Percentiles rank a stretch among this genome's conserved stretches.
These are phyloP conservation scores for Drosophila monieri DNA, from an alignment of 2,888 invertebrate genomes.

Conservation along the genomic window DNA sequence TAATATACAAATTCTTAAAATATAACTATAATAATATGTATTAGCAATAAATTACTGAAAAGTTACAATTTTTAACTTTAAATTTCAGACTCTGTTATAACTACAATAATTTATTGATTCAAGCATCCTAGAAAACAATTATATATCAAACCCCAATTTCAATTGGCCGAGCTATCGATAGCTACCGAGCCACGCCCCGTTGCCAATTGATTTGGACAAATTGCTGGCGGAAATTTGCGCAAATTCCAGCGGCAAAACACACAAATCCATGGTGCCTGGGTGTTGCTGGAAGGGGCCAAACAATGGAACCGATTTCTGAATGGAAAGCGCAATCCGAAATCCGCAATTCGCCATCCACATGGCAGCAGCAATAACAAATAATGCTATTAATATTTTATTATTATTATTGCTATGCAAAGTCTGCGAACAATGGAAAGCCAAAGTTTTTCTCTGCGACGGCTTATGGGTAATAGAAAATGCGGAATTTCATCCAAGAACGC, in stretches of 20 bases:
- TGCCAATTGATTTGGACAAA: constrained; percentile 59
- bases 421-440: constrained; percentile 53
- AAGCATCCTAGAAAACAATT: constrained; percentile 25
- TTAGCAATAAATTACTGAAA: background rate
- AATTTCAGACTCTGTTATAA: background rate
- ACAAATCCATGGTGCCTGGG: background rate
- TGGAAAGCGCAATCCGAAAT: constrained; percentile 43
- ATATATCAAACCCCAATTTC: constrained; percentile 11
- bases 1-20: too few relatives aligned
- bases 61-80: background rate
- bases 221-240: constrained; percentile 60
- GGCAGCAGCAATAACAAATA: constrained; percentile 57
- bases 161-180: constrained; percentile 48
- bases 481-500: constrained; percentile 47
- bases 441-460: constrained; percentile 46
- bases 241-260: constrained; percentile 46
- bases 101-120: constrained; percentile 15
- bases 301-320: constrained; percentile 38
- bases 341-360: constrained; percentile 37
- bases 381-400: constrained; percentile 73
- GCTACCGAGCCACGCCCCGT: constrained; percentile 30
- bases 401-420: constrained; percentile 66
- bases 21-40: too few relatives aligned
- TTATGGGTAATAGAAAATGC: constrained; percentile 57
- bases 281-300: constrained; percentile 11